Percentiles rank a stretch among this genome's conserved stretches.
Conservation (phyloP, 2,797 vertebrate species). For the Salarias fasciatus region DNA sequence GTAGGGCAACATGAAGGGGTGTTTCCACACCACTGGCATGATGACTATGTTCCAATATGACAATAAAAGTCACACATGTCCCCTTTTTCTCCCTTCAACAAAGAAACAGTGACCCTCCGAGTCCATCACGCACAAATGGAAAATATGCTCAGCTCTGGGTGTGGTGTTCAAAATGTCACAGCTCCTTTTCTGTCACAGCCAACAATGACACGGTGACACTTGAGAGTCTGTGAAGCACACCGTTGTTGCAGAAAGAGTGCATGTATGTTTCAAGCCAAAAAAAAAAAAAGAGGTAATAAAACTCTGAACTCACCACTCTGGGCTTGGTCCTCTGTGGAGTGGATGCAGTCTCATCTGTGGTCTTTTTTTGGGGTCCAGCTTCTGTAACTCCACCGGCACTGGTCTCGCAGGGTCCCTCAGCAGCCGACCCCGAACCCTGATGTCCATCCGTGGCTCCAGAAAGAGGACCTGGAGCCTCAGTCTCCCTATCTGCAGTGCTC, state of each 20-base stretch:
- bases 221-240: background rate
- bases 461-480: conserved; percentile 69
- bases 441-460: conserved; percentile 48
- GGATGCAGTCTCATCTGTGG: conserved; percentile 75
- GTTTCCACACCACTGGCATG: background rate
- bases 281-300: background rate
- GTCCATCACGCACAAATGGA: background rate
- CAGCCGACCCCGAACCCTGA: conserved; percentile 43
- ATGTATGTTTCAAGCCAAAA: conserved; percentile 10
- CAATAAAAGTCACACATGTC: background rate
- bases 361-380: conserved; percentile 76
- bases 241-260: conserved; percentile 3
- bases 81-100: background rate
- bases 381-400: conserved; percentile 75
- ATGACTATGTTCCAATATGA: background rate
- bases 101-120: background rate
- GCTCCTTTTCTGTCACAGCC: background rate
- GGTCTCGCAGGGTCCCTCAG: conserved; percentile 77
- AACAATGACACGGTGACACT: background rate
- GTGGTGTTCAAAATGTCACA: background rate
- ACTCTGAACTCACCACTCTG: conserved; percentile 90
- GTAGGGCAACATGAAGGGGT: background rate
- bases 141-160: background rate
- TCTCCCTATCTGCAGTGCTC: conserved; percentile 67
- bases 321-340: conserved; percentile 86